Conservation (phyloP, 2,113 vertebrate species). For the Spheniscus mendiculus region DNA sequence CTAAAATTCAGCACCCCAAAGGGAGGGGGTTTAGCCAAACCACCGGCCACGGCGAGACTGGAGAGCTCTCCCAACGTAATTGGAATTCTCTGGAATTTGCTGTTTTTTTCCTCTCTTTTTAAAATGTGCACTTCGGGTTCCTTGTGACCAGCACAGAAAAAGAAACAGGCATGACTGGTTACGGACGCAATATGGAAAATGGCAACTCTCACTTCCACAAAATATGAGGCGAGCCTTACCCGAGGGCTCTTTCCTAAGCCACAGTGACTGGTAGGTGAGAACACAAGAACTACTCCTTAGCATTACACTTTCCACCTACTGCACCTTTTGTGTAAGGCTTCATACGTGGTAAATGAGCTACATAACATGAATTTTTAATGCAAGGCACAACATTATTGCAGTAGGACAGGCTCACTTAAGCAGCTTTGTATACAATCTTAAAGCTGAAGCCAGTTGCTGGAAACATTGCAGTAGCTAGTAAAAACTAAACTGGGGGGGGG, state of each 20-base stretch:
- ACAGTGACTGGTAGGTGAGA: neutral
- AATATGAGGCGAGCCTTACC: neutral
- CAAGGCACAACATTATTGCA: neutral
- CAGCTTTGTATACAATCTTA: neutral
- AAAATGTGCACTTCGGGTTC: rapidly evolving
- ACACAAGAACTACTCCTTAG: neutral
- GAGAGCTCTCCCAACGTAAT: rapidly evolving
- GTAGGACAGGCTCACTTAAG: neutral
- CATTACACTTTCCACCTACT: neutral
- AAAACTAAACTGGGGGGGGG: neutral
- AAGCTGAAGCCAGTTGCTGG: neutral
- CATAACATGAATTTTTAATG: neutral
- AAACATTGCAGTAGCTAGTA: neutral
- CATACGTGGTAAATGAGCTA: neutral
- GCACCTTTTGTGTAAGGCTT: neutral
- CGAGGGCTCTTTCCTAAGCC: neutral
- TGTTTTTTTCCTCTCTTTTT: neutral
- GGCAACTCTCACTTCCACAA: neutral
- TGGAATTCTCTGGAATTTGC: neutral
- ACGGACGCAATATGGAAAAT: rapidly evolving
- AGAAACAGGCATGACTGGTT: neutral
- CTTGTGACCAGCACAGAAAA: neutral
- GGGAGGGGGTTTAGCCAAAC: neutral
- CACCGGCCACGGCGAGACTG: rapidly evolving
- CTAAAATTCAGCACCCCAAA: neutral